phyloP scores from a whole-genome alignment of 2,888 invertebrate species.

The Nemoura dubitans region DNA sequence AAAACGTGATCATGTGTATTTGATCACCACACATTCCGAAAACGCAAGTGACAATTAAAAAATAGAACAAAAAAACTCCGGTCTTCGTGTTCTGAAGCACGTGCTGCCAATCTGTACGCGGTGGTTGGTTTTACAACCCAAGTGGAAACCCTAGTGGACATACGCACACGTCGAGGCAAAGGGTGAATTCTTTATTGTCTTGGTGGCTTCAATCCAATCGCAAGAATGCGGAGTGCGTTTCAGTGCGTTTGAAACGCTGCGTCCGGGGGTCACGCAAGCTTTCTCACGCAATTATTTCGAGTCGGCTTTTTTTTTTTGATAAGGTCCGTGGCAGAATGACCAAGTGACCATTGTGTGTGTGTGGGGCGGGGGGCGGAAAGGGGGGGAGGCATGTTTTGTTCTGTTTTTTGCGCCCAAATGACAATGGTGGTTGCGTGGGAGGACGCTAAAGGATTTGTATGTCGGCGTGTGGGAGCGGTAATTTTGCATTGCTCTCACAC shows the following conservation, averaged over 20 bases:
- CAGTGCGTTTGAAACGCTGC: neutral
- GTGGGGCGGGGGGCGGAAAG: no score
- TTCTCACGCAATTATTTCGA: neutral
- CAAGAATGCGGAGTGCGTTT: neutral
- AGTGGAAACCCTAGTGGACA: neutral
- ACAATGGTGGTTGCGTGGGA: neutral
- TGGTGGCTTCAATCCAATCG: neutral
- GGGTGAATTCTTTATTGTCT: conserved; percentile 4
- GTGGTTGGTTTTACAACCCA: neutral
- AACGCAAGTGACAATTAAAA: neutral
- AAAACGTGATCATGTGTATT: neutral
- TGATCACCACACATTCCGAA: neutral
- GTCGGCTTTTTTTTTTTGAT: neutral
- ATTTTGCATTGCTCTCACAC: neutral
- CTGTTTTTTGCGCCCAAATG: neutral
- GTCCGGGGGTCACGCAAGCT: neutral
- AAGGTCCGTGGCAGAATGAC: neutral
- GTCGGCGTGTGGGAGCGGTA: neutral
- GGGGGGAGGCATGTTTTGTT: neutral
- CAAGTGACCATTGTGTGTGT: neutral
- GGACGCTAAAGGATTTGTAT: neutral
- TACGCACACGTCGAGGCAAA: neutral
- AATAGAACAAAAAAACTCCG: neutral
- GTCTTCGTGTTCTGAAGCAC: neutral
- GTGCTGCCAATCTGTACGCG: neutral